phyloP scores from a whole-genome alignment of 2,888 invertebrate species.

The Apoderus coryli region DNA sequence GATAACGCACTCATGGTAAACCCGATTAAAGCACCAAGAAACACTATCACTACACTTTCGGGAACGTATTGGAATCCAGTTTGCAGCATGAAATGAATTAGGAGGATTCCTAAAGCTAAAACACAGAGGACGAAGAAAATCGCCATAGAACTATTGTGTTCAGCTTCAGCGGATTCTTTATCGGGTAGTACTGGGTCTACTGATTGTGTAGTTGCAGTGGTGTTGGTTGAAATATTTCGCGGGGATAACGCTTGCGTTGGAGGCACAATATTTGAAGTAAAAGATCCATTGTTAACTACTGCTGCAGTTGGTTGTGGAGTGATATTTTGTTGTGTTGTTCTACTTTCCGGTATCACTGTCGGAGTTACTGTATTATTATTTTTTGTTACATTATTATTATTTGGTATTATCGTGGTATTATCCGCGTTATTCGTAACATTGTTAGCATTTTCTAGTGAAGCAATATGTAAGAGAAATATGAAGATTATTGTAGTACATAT shows the following conservation, averaged over 20 bases:
- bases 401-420: too few species aligned
- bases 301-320: constrained; percentile 1
- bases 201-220: constrained; percentile 38
- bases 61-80: constrained; percentile 94
- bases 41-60: constrained; percentile 93
- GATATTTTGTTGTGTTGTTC: too few species aligned
- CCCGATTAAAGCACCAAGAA: constrained; percentile 86
- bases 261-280: background rate
- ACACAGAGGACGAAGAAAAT: constrained; percentile 97
- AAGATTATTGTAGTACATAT: constrained; percentile 17
- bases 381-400: background rate
- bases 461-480: constrained; percentile 22
- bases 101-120: constrained; percentile 80
- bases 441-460: constrained; percentile 18
- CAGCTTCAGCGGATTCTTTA: constrained; percentile 85
- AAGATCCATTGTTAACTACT: background rate
- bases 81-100: constrained; percentile 89
- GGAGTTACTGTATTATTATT: background rate
- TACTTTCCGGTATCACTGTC: too few species aligned
- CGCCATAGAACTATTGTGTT: constrained; percentile 91
- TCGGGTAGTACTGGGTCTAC: constrained; percentile 73
- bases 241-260: too few species aligned
- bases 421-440: background rate
- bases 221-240: too few species aligned
- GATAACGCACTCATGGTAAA: constrained; percentile 81